Conservation (phyloP, 2,888 invertebrate genomes). For the Bellardia bayeri region DNA sequence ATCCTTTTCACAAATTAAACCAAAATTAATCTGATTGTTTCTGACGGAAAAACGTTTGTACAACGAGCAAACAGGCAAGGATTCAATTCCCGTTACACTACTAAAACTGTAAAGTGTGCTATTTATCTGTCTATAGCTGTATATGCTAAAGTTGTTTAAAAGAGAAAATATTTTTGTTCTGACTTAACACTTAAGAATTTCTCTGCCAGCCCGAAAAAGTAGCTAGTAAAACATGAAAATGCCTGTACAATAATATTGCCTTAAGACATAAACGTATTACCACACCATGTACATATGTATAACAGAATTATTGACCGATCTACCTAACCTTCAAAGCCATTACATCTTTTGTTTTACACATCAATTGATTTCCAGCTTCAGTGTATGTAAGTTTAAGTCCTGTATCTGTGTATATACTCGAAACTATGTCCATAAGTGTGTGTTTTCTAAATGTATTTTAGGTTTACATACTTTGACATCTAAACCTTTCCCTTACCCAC, state of each 20-base stretch:
- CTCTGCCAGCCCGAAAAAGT: neutral
- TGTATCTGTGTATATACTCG: neutral
- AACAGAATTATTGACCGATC: conserved; percentile 9
- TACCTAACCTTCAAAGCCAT: conserved; percentile 53
- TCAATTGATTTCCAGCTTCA: conserved; percentile 47
- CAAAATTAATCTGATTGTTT: too few relatives aligned
- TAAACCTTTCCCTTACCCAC: conserved; percentile 9
- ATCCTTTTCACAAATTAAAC: too few relatives aligned
- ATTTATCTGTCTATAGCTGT: too few relatives aligned
- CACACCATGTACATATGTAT: neutral
- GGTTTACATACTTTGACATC: conserved; percentile 40
- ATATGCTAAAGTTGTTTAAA: neutral
- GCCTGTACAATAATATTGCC: neutral
- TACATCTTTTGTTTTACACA: conserved; percentile 59
- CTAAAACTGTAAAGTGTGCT: too few relatives aligned
- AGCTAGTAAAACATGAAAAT: neutral
- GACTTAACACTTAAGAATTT: conserved; percentile 43
- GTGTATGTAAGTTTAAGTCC: neutral
- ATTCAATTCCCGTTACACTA: too few relatives aligned
- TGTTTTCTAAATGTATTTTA: conserved; percentile 4
- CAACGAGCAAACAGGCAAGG: too few relatives aligned
- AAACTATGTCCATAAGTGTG: neutral
- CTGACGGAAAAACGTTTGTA: too few relatives aligned
- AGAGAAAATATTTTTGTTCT: conserved; percentile 37
- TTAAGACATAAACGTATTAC: conserved; percentile 4